Evolutionary conservation across 2,113 vertebrate genomes (phyloP).

Genomic region (Lepidothrix coronata): DNA sequence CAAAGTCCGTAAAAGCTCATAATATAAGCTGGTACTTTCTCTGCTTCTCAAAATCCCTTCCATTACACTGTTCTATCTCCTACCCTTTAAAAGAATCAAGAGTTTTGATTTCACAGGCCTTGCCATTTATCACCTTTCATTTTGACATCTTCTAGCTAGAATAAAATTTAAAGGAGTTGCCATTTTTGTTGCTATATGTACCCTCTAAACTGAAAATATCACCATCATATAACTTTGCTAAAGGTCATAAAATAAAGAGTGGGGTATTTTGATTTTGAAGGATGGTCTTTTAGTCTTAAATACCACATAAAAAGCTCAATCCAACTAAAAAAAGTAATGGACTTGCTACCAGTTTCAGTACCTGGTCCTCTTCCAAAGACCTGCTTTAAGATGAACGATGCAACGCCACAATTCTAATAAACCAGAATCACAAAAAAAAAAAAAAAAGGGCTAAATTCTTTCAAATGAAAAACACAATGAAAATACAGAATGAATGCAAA

Average conservation of each 20-base stretch:
- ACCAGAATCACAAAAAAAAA: not conserved
- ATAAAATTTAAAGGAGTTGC: not conserved
- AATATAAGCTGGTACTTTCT: not conserved
- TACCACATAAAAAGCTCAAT: not conserved
- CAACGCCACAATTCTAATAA: not conserved
- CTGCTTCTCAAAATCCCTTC: not conserved
- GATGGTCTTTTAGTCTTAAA: not conserved
- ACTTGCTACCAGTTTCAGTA: not conserved
- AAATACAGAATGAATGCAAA: not conserved
- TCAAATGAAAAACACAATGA: not conserved
- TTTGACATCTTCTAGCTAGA: not conserved
- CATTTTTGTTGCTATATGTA: not conserved
- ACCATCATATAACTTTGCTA: not conserved
- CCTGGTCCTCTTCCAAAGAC: not conserved
- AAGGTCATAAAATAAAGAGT: not conserved
- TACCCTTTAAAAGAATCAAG: not conserved
- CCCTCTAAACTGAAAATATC: constrained; percentile 1
- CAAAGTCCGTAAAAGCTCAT: not conserved
- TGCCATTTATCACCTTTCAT: not conserved
- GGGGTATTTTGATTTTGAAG: not conserved
- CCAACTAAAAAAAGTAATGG: not conserved
- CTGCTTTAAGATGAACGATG: not conserved
- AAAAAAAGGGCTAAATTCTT: not conserved
- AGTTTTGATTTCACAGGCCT: not conserved
- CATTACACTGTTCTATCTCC: not conserved